These are phyloP conservation scores for Pomatostomus ruficeps DNA, from an alignment of 2,113 vertebrate species.

Conservation along the genomic window DNA sequence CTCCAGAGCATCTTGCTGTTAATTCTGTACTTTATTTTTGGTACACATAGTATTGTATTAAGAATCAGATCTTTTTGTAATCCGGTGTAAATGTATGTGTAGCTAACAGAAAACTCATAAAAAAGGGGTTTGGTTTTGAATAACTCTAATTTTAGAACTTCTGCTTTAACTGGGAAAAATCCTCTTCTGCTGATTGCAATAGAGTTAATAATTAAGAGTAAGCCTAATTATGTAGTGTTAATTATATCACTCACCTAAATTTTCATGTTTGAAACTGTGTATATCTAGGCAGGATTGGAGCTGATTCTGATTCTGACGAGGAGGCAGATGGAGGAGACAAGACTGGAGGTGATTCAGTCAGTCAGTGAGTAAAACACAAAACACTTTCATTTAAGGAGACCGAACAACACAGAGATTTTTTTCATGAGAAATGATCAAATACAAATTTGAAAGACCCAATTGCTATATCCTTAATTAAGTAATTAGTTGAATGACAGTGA, in stretches of 20 bases:
- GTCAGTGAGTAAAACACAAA: constrained; percentile 79
- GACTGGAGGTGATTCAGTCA: constrained; percentile 69
- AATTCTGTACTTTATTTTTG: background rate
- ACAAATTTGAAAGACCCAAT: background rate
- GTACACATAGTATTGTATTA: background rate
- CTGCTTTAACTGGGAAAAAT: background rate
- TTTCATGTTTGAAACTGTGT: constrained; percentile 54
- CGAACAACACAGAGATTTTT: background rate
- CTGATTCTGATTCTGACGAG: constrained; percentile 77
- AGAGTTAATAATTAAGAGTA: background rate
- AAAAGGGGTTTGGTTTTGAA: background rate
- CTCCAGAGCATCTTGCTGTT: background rate
- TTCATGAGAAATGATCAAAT: background rate
- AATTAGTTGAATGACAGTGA: background rate
- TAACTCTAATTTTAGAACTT: background rate
- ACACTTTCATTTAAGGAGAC: background rate
- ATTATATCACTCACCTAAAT: background rate
- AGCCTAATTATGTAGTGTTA: background rate
- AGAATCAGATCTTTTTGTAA: background rate
- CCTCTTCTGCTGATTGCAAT: background rate
- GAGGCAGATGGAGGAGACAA: constrained; percentile 68
- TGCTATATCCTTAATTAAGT: background rate
- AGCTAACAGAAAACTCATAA: background rate
- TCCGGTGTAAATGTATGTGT: background rate
- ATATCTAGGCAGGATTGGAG: constrained; percentile 74